Percentiles rank a stretch among this genome's conserved stretches.
These are phyloP conservation scores for Silurus lanzhouensis DNA, from an alignment of 2,797 vertebrate genomes.

Conservation along the genomic window DNA sequence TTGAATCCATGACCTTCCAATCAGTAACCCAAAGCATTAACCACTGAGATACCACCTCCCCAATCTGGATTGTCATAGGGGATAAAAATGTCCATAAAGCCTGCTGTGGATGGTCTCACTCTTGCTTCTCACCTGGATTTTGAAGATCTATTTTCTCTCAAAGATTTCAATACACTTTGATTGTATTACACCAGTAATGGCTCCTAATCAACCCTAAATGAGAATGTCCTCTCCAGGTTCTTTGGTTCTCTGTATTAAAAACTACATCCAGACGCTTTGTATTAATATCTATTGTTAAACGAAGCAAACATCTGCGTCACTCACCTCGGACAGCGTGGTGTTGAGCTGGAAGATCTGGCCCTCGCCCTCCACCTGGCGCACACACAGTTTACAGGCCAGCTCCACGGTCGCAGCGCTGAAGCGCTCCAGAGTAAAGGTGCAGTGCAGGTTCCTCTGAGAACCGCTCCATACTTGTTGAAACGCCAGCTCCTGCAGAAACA, in stretches of 20 bases:
- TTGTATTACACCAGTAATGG: too few species aligned
- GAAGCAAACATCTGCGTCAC: background rate
- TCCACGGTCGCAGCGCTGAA: slow-evolving; percentile 84
- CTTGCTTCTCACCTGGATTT: background rate
- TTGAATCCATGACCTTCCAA: too few species aligned
- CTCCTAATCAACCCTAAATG: background rate
- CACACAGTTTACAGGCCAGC: slow-evolving; percentile 92
- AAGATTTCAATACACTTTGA: too few species aligned
- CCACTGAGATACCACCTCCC: too few species aligned
- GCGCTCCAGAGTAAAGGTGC: slow-evolving; percentile 92
- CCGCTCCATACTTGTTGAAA: slow-evolving; percentile 96
- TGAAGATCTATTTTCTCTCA: background rate
- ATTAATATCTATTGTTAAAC: background rate
- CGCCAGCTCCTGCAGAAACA: slow-evolving; percentile 83
- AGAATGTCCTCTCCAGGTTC: background rate
- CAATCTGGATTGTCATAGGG: background rate
- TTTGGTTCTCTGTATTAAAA: background rate
- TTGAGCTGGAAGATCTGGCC: slow-evolving; percentile 98
- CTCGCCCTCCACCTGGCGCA: slow-evolving; percentile 96
- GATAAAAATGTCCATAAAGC: background rate
- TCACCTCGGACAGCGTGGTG: slow-evolving; percentile 90
- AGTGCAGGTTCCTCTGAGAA: slow-evolving; percentile 91
- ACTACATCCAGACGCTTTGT: background rate
- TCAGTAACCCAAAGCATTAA: too few species aligned
- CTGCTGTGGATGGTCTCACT: background rate